A percentile compares a stretch with the other conserved stretches of the same genome.
phyloP scores from a whole-genome alignment of 2,113 vertebrate species.

The Rhombomys opimus region DNA sequence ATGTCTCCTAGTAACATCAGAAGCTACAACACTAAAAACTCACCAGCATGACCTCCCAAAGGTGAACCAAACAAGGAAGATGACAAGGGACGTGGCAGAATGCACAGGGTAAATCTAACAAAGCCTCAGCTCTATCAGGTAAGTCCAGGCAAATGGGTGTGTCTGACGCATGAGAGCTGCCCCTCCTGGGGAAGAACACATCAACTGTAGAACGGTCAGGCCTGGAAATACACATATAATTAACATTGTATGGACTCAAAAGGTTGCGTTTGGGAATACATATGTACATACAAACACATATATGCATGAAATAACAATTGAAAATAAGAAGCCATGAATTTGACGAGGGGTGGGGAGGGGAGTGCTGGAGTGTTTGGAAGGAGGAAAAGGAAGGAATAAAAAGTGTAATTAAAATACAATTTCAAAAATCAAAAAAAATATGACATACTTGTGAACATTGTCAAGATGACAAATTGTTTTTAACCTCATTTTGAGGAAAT shows the following conservation, averaged over 20 bases:
- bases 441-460: neutral
- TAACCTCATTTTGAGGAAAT: neutral
- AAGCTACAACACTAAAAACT: neutral
- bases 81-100: neutral
- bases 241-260: neutral
- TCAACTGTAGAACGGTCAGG: neutral
- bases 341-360: neutral
- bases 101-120: neutral
- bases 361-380: neutral
- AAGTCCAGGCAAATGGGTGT: neutral
- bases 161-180: neutral
- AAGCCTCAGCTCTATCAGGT: neutral
- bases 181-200: neutral
- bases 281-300: neutral
- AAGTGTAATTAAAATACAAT: neutral
- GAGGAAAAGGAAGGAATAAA: neutral
- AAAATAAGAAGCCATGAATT: neutral
- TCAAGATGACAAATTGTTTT: neutral
- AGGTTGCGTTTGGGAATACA: neutral
- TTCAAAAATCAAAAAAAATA: neutral
- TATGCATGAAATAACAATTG: neutral
- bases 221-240: neutral
- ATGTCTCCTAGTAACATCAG: neutral
- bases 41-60: neutral
- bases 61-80: neutral